Evolutionary conservation across 2,888 invertebrate genomes (phyloP).

Genomic region (Petrolisthes manimaculis): DNA sequence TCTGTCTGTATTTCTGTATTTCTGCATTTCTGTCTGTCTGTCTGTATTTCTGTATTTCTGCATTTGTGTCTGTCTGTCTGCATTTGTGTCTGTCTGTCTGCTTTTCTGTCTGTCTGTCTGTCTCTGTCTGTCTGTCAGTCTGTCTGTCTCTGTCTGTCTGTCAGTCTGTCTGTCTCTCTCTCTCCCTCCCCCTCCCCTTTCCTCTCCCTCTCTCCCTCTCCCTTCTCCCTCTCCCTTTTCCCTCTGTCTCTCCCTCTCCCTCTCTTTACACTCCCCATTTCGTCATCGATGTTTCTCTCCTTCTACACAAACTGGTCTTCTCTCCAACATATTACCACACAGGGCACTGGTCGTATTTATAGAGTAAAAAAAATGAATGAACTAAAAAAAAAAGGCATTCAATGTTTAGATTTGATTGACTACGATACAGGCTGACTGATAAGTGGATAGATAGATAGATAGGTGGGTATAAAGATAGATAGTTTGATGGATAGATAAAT

Average conservation of each 20-base stretch:
- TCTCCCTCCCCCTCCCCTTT: not conserved
- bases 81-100: not conserved
- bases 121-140: not conserved
- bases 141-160: not conserved
- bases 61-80: not conserved
- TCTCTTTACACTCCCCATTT: not conserved
- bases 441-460: too few species aligned
- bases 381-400: too few species aligned
- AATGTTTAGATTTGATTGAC: too few species aligned
- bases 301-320: not conserved
- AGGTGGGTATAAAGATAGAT: too few species aligned
- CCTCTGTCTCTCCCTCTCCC: not conserved
- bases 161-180: not conserved
- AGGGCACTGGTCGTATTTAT: too few species aligned
- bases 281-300: not conserved
- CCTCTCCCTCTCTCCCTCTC: not conserved
- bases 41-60: not conserved
- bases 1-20: not conserved
- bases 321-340: too few species aligned
- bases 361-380: too few species aligned
- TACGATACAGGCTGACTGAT: too few species aligned
- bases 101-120: not conserved
- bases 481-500: too few species aligned
- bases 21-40: not conserved
- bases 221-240: not conserved